Evolutionary conservation across 1,140 invertebrate species (phyloP).

Genomic region (Apocrypta bakeri): DNA sequence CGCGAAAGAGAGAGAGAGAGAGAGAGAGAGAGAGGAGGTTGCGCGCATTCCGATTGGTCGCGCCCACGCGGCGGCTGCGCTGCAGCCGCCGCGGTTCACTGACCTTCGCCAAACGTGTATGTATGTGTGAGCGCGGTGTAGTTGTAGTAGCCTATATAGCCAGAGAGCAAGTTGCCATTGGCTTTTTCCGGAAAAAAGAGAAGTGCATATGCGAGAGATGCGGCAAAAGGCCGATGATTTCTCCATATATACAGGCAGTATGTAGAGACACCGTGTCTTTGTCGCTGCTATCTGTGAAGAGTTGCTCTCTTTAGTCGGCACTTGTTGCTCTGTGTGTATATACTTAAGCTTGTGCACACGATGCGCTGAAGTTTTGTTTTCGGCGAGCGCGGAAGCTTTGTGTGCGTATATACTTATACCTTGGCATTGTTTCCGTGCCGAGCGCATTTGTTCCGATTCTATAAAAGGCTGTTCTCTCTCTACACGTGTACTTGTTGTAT

Average conservation of each 20-base stretch:
- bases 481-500: too few species aligned
- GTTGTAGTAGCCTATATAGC: neutral
- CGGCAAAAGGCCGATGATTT: neutral
- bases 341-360: neutral
- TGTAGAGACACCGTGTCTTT: neutral
- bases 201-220: neutral
- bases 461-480: neutral
- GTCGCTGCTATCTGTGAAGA: neutral
- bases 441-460: neutral
- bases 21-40: neutral
- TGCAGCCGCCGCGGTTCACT: conserved; percentile 36
- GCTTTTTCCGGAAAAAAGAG: conserved; percentile 29
- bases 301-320: neutral
- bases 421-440: neutral
- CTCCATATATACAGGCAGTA: neutral
- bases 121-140: neutral
- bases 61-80: conserved; percentile 43
- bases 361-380: neutral
- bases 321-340: neutral
- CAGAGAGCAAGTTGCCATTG: neutral
- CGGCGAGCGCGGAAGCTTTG: neutral
- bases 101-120: conserved; percentile 77
- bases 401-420: neutral
- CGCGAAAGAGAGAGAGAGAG: conserved; percentile 12
- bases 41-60: conserved; percentile 48